phyloP scores from a whole-genome alignment of 2,888 invertebrate genomes.

The Cephalotes varians region DNA sequence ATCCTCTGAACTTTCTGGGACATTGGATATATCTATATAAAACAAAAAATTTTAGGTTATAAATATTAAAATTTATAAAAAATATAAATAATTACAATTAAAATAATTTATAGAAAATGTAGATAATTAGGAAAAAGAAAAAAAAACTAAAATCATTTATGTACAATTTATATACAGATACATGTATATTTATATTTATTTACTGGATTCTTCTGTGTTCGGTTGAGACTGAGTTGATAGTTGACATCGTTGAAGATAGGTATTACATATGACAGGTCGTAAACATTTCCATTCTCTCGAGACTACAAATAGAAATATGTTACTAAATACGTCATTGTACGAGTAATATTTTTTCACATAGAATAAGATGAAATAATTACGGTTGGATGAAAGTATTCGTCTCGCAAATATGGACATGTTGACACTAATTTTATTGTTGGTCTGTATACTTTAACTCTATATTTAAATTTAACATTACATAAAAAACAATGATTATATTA shows the following conservation, averaged over 20 bases:
- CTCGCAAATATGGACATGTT: slow-evolving; percentile 47
- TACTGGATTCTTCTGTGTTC: not conserved
- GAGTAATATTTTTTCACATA: not conserved
- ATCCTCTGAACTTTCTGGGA: not conserved
- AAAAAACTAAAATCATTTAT: not conserved
- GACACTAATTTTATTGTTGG: not conserved
- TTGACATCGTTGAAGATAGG: slow-evolving; percentile 12
- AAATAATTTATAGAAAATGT: too few species aligned
- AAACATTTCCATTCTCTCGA: slow-evolving; percentile 38
- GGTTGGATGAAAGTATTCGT: slow-evolving; percentile 36
- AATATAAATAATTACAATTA: not conserved
- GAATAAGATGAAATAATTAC: slow-evolving; percentile 45
- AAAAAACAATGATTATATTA: not conserved
- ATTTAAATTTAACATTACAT: too few species aligned
- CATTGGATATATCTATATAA: not conserved
- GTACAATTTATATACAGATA: not conserved
- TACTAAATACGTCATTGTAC: not conserved
- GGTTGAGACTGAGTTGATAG: slow-evolving; percentile 24
- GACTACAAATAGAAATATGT: slow-evolving; percentile 37
- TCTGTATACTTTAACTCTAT: not conserved
- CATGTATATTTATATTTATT: not conserved
- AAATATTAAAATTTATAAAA: not conserved
- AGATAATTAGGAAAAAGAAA: not conserved
- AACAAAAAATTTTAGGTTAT: not conserved
- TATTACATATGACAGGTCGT: slow-evolving; percentile 4